These are phyloP conservation scores for Cephus cinctus DNA, from an alignment of 1,140 invertebrate species.

Conservation along the genomic window DNA sequence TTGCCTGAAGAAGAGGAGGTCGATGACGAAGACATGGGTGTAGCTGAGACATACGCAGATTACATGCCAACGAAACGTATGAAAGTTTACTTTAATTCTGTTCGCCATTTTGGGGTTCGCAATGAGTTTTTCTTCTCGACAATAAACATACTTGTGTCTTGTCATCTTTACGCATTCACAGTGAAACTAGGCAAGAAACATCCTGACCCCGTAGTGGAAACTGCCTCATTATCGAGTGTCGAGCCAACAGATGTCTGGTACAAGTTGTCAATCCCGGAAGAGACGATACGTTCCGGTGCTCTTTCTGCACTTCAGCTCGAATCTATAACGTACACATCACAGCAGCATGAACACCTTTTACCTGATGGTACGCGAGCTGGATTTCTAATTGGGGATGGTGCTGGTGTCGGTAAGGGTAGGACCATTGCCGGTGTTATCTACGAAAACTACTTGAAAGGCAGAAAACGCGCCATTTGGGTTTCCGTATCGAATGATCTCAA, in stretches of 20 bases:
- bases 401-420: constrained; percentile 98
- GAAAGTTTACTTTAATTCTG: constrained; percentile 7
- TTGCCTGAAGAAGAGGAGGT: constrained; percentile 76
- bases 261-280: constrained; percentile 80
- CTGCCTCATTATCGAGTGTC: constrained; percentile 94
- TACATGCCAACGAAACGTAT: constrained; percentile 95
- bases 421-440: constrained; percentile 98
- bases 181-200: constrained; percentile 94
- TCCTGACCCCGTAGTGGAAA: constrained; percentile 99
- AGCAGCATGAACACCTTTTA: constrained; percentile 91
- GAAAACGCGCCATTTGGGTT: constrained; percentile 95
- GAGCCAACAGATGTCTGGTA: constrained; percentile 95
- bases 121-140: constrained; percentile 14
- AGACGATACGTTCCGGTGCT: constrained; percentile 79
- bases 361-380: constrained; percentile 90
- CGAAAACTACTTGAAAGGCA: constrained; percentile 93
- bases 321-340: constrained; percentile 93
- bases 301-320: constrained; percentile 96
- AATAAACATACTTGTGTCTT: constrained; percentile 7
- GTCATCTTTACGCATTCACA: constrained; percentile 39
- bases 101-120: no score
- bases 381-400: constrained; percentile 97
- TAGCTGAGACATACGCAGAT: constrained; percentile 96
- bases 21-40: constrained; percentile 95
- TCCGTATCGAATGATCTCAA: constrained; percentile 98